Conservation (phyloP, 1,140 invertebrate genomes). For the Pachyrhynchus sulphureomaculatus region DNA sequence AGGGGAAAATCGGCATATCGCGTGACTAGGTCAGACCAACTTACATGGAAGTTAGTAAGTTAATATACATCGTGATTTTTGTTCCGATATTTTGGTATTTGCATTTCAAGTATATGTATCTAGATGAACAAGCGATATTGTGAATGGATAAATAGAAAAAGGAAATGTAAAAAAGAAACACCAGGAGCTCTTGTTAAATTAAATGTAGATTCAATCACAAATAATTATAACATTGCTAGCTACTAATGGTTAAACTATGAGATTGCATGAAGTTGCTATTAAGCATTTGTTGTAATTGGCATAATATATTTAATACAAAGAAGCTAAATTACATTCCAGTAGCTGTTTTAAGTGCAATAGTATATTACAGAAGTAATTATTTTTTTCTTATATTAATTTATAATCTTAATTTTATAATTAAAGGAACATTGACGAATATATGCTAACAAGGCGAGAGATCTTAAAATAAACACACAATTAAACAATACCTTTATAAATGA, state of each 20-base stretch:
- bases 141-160: not conserved
- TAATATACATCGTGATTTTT: conserved; percentile 21
- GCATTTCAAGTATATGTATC: conserved; percentile 17
- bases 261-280: too few relatives aligned
- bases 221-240: too few relatives aligned
- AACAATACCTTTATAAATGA: conserved; percentile 6
- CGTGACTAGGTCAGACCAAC: conserved; percentile 21
- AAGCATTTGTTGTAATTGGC: too few relatives aligned
- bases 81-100: conserved; percentile 22
- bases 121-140: not conserved
- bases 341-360: too few relatives aligned
- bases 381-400: too few relatives aligned
- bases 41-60: conserved; percentile 26
- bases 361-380: too few relatives aligned
- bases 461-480: conserved; percentile 1
- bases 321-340: too few relatives aligned
- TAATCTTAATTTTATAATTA: too few relatives aligned
- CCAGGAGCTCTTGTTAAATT: not conserved
- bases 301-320: too few relatives aligned
- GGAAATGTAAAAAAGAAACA: not conserved
- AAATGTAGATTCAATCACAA: too few relatives aligned
- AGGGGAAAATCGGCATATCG: conserved; percentile 19
- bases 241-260: too few relatives aligned
- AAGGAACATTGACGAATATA: too few relatives aligned
- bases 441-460: not conserved